A percentile compares a stretch with the other conserved stretches of the same genome.
These are phyloP conservation scores for Fulmarus glacialis DNA, from an alignment of 2,113 vertebrate species.

Conservation along the genomic window DNA sequence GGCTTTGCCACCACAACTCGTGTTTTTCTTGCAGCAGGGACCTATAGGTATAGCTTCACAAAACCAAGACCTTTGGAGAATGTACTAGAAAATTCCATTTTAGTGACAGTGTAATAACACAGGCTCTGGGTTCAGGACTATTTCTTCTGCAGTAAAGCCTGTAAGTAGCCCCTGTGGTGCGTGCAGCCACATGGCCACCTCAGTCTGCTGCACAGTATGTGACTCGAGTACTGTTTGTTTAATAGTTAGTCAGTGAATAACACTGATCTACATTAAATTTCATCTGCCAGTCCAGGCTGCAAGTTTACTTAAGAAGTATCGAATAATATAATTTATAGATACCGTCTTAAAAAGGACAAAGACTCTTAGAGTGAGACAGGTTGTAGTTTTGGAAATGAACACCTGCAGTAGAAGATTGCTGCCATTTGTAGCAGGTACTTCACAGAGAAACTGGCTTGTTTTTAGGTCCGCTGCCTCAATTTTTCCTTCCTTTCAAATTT, in stretches of 20 bases:
- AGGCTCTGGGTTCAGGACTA: too few relatives aligned
- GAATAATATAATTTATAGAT: not conserved
- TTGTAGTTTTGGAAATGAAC: not conserved
- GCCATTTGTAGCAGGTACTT: not conserved
- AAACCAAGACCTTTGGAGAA: not conserved
- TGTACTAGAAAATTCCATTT: not conserved
- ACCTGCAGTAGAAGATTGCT: not conserved
- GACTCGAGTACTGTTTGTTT: not conserved
- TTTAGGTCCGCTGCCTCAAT: not conserved
- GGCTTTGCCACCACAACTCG: not conserved
- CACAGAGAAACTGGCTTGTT: not conserved
- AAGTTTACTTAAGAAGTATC: not conserved
- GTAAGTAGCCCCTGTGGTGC: not conserved
- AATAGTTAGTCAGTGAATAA: not conserved
- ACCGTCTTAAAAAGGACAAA: not conserved
- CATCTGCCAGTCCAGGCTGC: not conserved
- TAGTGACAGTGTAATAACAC: not conserved
- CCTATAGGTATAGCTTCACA: not conserved
- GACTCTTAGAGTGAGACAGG: not conserved
- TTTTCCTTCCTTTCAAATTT: not conserved
- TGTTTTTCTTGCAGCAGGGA: not conserved
- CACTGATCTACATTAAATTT: not conserved
- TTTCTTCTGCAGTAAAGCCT: not conserved
- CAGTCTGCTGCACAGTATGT: fast-evolving
- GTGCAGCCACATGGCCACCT: not conserved